Evolutionary conservation across 2,797 vertebrate species (phyloP).

Genomic region (Scolopax bukidnonensis): DNA sequence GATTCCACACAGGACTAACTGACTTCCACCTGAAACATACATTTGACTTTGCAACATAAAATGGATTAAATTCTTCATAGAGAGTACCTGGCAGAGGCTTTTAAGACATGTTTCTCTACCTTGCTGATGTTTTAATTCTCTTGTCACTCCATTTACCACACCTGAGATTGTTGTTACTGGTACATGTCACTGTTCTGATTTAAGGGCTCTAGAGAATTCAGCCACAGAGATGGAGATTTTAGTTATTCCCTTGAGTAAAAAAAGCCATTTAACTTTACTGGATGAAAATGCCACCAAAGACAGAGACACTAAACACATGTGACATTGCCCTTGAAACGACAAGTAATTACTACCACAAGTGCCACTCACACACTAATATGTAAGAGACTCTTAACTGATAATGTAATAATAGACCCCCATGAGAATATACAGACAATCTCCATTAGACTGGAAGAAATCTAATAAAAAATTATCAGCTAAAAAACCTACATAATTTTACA

Average conservation of each 20-base stretch:
- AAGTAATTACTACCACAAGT: slow-evolving; percentile 62
- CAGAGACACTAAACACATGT: slow-evolving; percentile 32
- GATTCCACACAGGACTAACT: background rate
- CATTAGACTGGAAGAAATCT: slow-evolving; percentile 26
- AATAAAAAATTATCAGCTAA: slow-evolving; percentile 40
- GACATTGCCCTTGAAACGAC: slow-evolving; percentile 46
- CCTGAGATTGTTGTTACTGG: background rate
- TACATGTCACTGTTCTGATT: background rate
- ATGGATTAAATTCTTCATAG: background rate
- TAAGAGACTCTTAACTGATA: slow-evolving; percentile 54
- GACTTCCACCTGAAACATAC: background rate
- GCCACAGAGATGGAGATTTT: background rate
- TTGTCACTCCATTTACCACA: background rate
- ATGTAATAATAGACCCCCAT: slow-evolving; percentile 42
- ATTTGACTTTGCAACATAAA: background rate
- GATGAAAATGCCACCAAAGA: slow-evolving; percentile 46
- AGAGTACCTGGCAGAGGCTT: background rate
- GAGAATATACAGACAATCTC: slow-evolving; percentile 29
- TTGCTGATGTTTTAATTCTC: background rate
- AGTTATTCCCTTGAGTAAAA: background rate
- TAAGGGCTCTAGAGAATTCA: slow-evolving; percentile 14
- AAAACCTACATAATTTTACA: background rate
- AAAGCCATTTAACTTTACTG: slow-evolving; percentile 22
- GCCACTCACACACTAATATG: slow-evolving; percentile 28
- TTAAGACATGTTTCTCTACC: background rate